phyloP scores from a whole-genome alignment of 2,888 invertebrate species.

The Xylophagus ater region DNA sequence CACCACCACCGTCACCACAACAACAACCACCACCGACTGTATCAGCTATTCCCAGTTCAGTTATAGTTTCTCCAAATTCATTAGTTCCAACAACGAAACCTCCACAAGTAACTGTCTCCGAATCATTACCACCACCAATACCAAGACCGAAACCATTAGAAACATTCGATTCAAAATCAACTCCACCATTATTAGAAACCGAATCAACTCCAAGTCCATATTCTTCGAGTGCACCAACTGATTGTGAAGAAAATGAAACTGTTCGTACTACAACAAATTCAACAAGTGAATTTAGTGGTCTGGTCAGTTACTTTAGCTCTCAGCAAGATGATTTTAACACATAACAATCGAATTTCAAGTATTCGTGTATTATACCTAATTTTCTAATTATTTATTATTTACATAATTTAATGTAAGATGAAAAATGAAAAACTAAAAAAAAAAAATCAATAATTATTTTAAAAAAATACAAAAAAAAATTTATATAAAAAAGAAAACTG shows the following conservation, averaged over 20 bases:
- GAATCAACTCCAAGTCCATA: slow-evolving; percentile 23
- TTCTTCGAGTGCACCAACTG: slow-evolving; percentile 17
- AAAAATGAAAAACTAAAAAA: too few relatives aligned
- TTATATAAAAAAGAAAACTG: too few relatives aligned
- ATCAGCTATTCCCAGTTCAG: slow-evolving; percentile 23
- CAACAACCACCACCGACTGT: slow-evolving; percentile 12
- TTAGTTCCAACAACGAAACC: slow-evolving; percentile 18
- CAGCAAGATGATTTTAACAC: slow-evolving; percentile 81
- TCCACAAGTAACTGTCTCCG: slow-evolving; percentile 15
- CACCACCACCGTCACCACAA: slow-evolving; percentile 21
- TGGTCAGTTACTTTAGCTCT: slow-evolving; percentile 86
- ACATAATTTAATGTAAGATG: too few relatives aligned
- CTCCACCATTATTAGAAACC: slow-evolving; percentile 20
- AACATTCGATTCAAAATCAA: slow-evolving; percentile 25
- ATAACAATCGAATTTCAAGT: slow-evolving; percentile 41
- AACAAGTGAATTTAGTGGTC: slow-evolving; percentile 72
- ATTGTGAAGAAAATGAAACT: slow-evolving; percentile 18
- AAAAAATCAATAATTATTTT: too few relatives aligned
- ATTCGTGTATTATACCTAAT: too few relatives aligned
- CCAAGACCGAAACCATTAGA: slow-evolving; percentile 35
- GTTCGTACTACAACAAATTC: slow-evolving; percentile 25
- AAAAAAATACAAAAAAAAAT: too few relatives aligned
- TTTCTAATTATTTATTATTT: too few relatives aligned
- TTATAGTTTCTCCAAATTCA: slow-evolving; percentile 21
- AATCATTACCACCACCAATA: slow-evolving; percentile 6